phyloP scores from a whole-genome alignment of 2,888 invertebrate genomes.

The Callyntrura guangdongensis region DNA sequence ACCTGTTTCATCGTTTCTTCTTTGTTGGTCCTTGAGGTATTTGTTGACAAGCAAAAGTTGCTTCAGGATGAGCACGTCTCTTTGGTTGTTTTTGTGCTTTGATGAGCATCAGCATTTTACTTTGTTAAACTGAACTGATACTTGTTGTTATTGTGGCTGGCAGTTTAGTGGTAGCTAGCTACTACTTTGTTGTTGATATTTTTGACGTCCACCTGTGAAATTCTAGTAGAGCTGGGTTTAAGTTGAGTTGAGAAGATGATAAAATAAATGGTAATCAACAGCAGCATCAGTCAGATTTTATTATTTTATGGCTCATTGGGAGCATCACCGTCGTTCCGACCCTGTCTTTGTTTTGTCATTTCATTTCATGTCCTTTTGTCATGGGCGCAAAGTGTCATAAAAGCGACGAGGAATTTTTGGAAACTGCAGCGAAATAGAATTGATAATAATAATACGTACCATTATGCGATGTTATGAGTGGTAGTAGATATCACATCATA shows the following conservation, averaged over 20 bases:
- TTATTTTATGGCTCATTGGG: constrained; percentile 66
- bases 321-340: not conserved
- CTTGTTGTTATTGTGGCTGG: constrained; percentile 5
- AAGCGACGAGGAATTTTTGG: constrained; percentile 64
- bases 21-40: constrained; percentile 56
- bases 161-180: constrained; percentile 25
- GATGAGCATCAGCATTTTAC: constrained; percentile 30
- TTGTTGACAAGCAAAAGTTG: constrained; percentile 66
- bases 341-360: constrained; percentile 68
- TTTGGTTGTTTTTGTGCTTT: constrained; percentile 11
- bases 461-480: no score
- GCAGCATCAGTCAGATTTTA: constrained; percentile 57
- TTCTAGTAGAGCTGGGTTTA: constrained; percentile 45
- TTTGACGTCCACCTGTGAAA: constrained; percentile 73
- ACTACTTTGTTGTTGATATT: constrained; percentile 52
- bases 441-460: no score
- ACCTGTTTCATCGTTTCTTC: constrained; percentile 12
- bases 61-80: constrained; percentile 12
- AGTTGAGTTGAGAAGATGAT: constrained; percentile 39
- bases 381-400: constrained; percentile 71
- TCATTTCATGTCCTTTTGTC: constrained; percentile 53
- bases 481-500: not conserved
- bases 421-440: not conserved
- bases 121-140: constrained; percentile 22
- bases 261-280: constrained; percentile 54